Percentiles rank a stretch among this genome's conserved stretches.
Conservation (phyloP, 2,888 invertebrate genomes). For the Sepiola atlantica region DNA sequence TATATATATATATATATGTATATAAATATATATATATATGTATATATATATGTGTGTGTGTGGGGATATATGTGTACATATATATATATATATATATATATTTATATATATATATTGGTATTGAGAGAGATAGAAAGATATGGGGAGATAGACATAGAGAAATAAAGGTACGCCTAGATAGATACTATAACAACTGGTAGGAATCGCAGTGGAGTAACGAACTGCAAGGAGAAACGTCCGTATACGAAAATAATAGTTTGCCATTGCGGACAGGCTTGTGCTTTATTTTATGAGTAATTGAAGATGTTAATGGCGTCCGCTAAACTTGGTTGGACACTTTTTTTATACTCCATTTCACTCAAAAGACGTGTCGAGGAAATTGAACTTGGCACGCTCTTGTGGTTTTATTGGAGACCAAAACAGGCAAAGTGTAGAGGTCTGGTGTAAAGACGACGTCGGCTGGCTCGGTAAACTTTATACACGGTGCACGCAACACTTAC, state of each 20-base stretch:
- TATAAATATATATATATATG: too few species aligned
- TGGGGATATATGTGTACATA: too few species aligned
- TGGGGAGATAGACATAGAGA: too few species aligned
- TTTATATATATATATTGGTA: too few species aligned
- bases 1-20: too few species aligned
- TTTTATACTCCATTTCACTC: constrained; percentile 32
- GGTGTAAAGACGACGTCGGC: not conserved
- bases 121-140: too few species aligned
- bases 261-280: not conserved
- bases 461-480: not conserved
- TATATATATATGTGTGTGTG: too few species aligned
- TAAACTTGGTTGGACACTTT: not conserved
- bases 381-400: constrained; percentile 32
- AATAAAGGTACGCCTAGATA: too few species aligned
- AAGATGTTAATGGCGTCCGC: not conserved
- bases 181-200: too few species aligned
- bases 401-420: not conserved
- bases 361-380: constrained; percentile 11
- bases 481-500: not conserved
- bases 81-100: too few species aligned
- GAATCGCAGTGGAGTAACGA: too few species aligned
- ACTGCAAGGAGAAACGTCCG: not conserved
- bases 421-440: not conserved
- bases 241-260: not conserved
- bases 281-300: constrained; percentile 20